Evolutionary conservation across 2,113 vertebrate genomes (phyloP).

Genomic region (Procavia capensis): DNA sequence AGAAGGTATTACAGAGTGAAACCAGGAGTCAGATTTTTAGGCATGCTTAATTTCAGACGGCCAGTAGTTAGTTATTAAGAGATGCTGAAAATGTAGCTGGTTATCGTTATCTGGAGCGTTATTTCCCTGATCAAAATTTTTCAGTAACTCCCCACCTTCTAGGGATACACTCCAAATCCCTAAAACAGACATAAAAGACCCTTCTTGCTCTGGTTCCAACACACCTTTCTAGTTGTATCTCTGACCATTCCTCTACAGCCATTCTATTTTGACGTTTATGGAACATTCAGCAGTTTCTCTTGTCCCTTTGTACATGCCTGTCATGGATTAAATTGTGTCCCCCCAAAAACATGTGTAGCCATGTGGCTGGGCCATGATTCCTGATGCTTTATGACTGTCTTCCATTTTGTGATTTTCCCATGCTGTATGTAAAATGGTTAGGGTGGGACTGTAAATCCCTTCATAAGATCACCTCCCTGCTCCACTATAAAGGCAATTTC

Average conservation of each 20-base stretch:
- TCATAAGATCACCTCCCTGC: no score
- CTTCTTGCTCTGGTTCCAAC: neutral
- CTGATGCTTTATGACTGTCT: no score
- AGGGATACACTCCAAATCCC: neutral
- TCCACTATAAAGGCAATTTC: no score
- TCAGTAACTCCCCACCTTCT: neutral
- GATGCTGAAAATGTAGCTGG: neutral
- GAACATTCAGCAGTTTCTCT: neutral
- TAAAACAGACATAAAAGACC: neutral
- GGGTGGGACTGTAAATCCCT: no score
- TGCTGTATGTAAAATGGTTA: no score
- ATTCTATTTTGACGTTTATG: neutral
- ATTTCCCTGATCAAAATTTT: constrained; percentile 7
- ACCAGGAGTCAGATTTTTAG: neutral
- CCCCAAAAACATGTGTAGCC: no score
- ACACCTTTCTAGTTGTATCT: neutral
- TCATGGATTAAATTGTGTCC: no score
- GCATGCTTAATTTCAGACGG: neutral
- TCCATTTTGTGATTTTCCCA: no score
- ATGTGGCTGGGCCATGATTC: no score
- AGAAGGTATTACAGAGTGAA: neutral
- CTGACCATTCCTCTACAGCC: neutral
- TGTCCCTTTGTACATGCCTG: neutral
- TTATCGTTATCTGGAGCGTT: neutral
- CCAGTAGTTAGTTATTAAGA: neutral